Evolutionary conservation across 2,797 vertebrate genomes (phyloP).

Genomic region (Mormyrus proboscirostris): DNA sequence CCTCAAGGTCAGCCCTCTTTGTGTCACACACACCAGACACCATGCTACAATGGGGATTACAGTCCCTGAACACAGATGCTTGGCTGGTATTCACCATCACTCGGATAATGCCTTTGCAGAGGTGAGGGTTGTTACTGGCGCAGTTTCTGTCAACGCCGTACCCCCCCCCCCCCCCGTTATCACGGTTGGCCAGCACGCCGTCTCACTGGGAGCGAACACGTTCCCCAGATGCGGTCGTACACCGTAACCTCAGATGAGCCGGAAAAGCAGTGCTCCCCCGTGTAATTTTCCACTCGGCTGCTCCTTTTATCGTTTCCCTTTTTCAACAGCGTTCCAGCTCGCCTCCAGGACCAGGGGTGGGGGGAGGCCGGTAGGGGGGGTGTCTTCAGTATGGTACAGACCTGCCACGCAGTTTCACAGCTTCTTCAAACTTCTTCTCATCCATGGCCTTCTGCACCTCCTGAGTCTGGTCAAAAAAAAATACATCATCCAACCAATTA

Average conservation of each 20-base stretch:
- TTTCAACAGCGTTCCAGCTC: background rate
- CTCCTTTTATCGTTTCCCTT: background rate
- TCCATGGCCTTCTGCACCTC: constrained; percentile 26
- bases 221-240: background rate
- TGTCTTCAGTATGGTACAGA: background rate
- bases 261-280: background rate
- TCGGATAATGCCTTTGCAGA: background rate
- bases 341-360: background rate
- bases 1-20: background rate
- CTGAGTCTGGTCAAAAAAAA: constrained; percentile 6
- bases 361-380: background rate
- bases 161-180: background rate
- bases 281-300: background rate
- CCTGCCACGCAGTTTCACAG: constrained; percentile 21
- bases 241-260: background rate
- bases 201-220: background rate
- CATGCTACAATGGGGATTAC: background rate
- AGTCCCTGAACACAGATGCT: background rate
- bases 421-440: constrained; percentile 24
- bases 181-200: background rate
- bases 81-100: background rate
- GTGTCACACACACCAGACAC: background rate
- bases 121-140: background rate
- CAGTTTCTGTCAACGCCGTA: background rate
- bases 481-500: background rate